These are phyloP conservation scores for Danio tinwini DNA, from an alignment of 2,797 vertebrate genomes.

Conservation along the genomic window DNA sequence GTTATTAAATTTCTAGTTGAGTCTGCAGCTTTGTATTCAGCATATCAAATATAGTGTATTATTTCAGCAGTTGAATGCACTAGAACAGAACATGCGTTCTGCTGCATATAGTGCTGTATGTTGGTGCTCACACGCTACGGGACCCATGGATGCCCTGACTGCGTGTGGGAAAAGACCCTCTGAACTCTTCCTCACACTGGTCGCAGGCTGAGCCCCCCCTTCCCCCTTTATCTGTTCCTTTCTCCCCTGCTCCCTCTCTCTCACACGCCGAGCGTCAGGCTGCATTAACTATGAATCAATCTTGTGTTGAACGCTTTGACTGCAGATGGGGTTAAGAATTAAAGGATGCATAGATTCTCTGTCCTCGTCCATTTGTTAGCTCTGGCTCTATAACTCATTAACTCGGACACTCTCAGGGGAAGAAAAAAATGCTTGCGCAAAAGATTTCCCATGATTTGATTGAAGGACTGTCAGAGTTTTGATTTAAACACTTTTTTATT, in stretches of 20 bases:
- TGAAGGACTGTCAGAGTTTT: not conserved
- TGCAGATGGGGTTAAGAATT: slow-evolving; percentile 82
- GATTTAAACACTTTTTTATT: not conserved
- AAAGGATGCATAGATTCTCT: slow-evolving; percentile 74
- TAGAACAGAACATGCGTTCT: not conserved
- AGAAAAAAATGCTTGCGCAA: not conserved
- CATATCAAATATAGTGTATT: not conserved
- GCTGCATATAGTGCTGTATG: slow-evolving; percentile 11
- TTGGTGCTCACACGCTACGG: slow-evolving; percentile 24
- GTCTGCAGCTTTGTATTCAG: not conserved
- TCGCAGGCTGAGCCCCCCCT: slow-evolving; percentile 73
- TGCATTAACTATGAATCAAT: slow-evolving; percentile 87
- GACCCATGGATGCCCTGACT: slow-evolving; percentile 40
- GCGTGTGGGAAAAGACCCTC: slow-evolving; percentile 80
- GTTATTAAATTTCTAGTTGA: not conserved
- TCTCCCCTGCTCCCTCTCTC: slow-evolving; percentile 81
- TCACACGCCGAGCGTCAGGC: slow-evolving; percentile 81
- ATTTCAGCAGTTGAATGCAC: slow-evolving; percentile 1
- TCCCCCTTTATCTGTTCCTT: slow-evolving; percentile 69
- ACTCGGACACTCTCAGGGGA: slow-evolving; percentile 78
- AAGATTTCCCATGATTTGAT: slow-evolving; percentile 23
- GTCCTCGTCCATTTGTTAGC: slow-evolving; percentile 76
- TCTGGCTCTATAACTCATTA: slow-evolving; percentile 82
- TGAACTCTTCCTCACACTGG: slow-evolving; percentile 76
- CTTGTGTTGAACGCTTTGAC: slow-evolving; percentile 84